Percentiles rank a stretch among this genome's conserved stretches.
Conservation (phyloP, 2,797 vertebrate species). For the Anolis apletophallus region DNA sequence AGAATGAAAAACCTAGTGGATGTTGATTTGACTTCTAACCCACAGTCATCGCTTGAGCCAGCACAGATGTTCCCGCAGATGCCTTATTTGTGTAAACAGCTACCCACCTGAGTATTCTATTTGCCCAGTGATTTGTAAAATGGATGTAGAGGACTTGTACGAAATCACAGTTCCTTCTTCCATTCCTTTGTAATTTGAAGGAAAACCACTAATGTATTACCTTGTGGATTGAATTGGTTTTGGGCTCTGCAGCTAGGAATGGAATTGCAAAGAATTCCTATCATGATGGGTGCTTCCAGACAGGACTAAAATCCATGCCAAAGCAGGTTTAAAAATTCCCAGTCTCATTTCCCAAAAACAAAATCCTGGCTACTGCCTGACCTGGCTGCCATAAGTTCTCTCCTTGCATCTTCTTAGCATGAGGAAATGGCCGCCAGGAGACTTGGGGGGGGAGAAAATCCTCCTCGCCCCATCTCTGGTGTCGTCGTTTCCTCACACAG, state of each 20-base stretch:
- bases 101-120: neutral
- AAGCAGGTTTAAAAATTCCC: too few relatives aligned
- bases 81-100: neutral
- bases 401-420: too few relatives aligned
- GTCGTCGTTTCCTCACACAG: too few relatives aligned
- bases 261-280: neutral
- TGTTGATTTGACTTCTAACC: slow-evolving; percentile 34
- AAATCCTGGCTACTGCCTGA: too few relatives aligned
- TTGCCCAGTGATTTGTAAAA: neutral
- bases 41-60: slow-evolving; percentile 10
- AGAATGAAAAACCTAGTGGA: slow-evolving; percentile 17
- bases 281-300: too few relatives aligned
- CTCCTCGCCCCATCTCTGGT: too few relatives aligned
- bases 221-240: neutral
- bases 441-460: too few relatives aligned
- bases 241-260: neutral
- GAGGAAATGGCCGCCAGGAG: too few relatives aligned
- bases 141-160: neutral
- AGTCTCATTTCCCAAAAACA: too few relatives aligned
- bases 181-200: neutral
- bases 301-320: too few relatives aligned
- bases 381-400: too few relatives aligned
- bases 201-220: neutral
- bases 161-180: neutral
- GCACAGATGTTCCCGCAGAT: neutral